Conservation (phyloP, 2,888 invertebrate genomes). For the Orthosia incerta region DNA sequence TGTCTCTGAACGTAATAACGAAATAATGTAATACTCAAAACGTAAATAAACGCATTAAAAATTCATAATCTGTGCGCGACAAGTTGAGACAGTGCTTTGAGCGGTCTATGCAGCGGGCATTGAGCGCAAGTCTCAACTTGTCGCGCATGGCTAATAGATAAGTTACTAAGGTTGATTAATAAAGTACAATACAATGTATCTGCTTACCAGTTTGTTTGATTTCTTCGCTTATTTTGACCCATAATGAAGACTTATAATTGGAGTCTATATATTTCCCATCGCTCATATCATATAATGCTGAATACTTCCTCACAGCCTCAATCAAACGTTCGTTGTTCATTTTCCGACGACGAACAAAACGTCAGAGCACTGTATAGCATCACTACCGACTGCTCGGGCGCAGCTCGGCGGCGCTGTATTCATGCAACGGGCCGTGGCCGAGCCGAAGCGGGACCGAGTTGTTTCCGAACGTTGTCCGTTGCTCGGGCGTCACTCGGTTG, state of each 20-base stretch:
- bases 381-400: conserved; percentile 50
- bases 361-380: conserved; percentile 51
- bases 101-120: conserved; percentile 37
- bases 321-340: conserved; percentile 48
- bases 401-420: conserved; percentile 31
- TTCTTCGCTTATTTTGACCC: conserved; percentile 51
- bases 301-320: conserved; percentile 49
- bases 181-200: conserved; percentile 41
- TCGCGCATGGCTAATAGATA: conserved; percentile 42
- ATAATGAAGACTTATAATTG: conserved; percentile 48
- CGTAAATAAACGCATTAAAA: conserved; percentile 40
- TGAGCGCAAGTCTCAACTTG: conserved; percentile 44
- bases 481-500: conserved; percentile 42
- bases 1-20: conserved; percentile 24
- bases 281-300: conserved; percentile 48
- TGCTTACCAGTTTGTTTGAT: conserved; percentile 49
- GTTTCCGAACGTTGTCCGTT: conserved; percentile 44
- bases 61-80: conserved; percentile 37
- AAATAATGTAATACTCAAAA: conserved; percentile 46
- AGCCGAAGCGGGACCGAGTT: conserved; percentile 37
- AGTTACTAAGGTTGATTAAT: conserved; percentile 27
- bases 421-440: conserved; percentile 36
- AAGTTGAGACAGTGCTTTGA: conserved; percentile 39
- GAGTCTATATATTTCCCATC: conserved; percentile 58
- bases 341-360: conserved; percentile 47